Evolutionary conservation across 2,888 invertebrate species (phyloP).

Genomic region (Rotaria sp.): DNA sequence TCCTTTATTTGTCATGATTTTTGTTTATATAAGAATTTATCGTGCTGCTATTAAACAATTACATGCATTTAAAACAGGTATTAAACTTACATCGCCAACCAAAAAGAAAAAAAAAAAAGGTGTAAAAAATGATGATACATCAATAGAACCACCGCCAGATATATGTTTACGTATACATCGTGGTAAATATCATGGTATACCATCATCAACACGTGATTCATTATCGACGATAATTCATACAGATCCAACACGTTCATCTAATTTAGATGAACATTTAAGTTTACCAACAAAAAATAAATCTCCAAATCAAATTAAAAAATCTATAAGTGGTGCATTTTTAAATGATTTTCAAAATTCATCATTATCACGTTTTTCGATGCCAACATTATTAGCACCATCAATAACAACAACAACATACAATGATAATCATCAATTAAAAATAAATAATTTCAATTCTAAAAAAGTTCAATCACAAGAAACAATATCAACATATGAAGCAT

Average conservation of each 20-base stretch:
- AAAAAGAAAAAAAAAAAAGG: background rate
- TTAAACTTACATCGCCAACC: constrained; percentile 33
- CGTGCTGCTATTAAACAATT: constrained; percentile 85
- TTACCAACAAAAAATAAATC: background rate
- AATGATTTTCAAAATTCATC: background rate
- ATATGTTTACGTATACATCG: constrained; percentile 73
- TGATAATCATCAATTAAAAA: background rate
- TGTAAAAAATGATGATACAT: constrained; percentile 11
- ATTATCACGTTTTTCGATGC: background rate
- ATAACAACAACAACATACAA: background rate
- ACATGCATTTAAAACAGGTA: constrained; percentile 37
- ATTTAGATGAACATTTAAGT: background rate
- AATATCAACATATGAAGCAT: background rate
- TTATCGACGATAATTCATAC: background rate
- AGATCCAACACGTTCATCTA: background rate
- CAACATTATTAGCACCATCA: background rate
- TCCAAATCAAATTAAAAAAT: background rate
- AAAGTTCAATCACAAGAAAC: background rate
- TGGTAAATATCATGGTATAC: constrained; percentile 62
- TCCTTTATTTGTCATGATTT: constrained; percentile 91
- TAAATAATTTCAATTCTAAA: background rate
- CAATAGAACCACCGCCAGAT: background rate
- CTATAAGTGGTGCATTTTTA: background rate
- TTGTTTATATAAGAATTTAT: constrained; percentile 92
- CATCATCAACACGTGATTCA: background rate